These are phyloP conservation scores for Dicrurus megarhynchus DNA, from an alignment of 2,113 vertebrate species.

Conservation along the genomic window DNA sequence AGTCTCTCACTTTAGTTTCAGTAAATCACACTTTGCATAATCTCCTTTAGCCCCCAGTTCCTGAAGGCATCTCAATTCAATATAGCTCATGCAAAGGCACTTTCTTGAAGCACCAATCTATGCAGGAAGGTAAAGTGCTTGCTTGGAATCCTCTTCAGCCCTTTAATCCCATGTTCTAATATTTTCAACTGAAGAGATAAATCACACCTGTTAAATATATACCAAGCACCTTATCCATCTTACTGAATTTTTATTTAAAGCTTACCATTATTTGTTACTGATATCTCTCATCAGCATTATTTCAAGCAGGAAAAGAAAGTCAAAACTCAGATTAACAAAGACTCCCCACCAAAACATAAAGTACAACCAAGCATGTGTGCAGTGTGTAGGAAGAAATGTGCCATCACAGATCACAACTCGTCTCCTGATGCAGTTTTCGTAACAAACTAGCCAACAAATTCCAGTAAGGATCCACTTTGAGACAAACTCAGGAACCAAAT, in stretches of 20 bases:
- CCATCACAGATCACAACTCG: background rate
- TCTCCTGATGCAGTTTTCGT: background rate
- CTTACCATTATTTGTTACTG: background rate
- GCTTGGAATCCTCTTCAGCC: background rate
- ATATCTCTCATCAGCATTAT: background rate
- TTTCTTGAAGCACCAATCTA: background rate
- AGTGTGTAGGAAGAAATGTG: background rate
- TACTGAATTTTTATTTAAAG: background rate
- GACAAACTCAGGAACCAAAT: background rate
- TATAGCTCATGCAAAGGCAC: background rate
- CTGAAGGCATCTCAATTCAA: background rate
- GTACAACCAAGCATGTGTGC: background rate
- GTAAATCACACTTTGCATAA: background rate
- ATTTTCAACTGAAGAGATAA: background rate
- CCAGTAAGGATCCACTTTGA: background rate
- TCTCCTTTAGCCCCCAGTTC: background rate
- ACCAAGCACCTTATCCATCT: background rate
- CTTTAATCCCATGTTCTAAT: background rate
- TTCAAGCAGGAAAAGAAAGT: background rate
- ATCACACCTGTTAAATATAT: background rate
- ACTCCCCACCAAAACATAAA: background rate
- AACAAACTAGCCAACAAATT: background rate
- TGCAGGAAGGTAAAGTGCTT: background rate
- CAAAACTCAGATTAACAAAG: background rate
- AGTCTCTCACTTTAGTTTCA: background rate